Evolutionary conservation across 2,888 invertebrate species (phyloP).

Genomic region (Ophioninae sp.): DNA sequence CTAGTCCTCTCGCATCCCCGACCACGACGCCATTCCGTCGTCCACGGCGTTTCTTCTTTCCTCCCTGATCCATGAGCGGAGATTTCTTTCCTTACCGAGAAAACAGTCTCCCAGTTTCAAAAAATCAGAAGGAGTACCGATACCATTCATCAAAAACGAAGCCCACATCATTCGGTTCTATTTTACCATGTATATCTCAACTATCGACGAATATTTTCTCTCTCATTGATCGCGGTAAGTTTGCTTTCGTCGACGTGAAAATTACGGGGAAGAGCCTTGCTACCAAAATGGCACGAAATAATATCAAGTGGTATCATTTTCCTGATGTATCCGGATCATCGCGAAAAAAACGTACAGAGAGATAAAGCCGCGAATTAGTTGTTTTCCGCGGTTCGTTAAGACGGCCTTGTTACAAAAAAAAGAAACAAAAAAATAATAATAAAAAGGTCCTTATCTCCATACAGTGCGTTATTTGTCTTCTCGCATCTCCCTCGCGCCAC

Average conservation of each 20-base stretch:
- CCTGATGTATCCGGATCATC: too few species aligned
- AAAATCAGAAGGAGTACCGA: too few species aligned
- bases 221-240: too few species aligned
- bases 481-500: slow-evolving; percentile 14
- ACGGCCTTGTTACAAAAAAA: background rate
- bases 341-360: background rate
- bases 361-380: background rate
- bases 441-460: background rate
- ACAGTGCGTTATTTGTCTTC: background rate
- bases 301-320: too few species aligned
- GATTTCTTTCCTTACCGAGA: background rate
- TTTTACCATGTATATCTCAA: too few species aligned
- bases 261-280: too few species aligned
- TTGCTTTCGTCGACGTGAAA: too few species aligned
- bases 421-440: too few species aligned
- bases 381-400: background rate
- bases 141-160: too few species aligned
- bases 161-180: too few species aligned
- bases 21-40: slow-evolving; percentile 46
- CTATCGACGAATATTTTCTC: too few species aligned
- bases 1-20: slow-evolving; percentile 37
- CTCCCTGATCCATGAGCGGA: background rate
- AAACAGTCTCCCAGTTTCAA: background rate
- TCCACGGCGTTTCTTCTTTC: background rate
- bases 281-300: too few species aligned